Evolutionary conservation across 2,888 invertebrate species (phyloP), one percentile per base, ranked within the genome.

Genomic region (Megamerina dolium): DNA sequence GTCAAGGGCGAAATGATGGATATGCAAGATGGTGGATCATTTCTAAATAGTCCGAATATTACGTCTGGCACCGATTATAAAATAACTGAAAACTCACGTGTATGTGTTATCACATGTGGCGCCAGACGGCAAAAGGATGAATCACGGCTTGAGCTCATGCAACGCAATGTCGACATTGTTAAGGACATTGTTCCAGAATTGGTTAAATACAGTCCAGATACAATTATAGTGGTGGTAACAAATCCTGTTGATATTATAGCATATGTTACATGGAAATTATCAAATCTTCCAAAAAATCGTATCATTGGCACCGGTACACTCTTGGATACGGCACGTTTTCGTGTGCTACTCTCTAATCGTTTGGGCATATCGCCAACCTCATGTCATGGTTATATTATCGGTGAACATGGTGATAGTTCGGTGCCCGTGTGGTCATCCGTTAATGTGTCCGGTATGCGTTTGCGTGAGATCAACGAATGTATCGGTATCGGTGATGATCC

Each of bases 381-480:
- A 51, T 86, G 87, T 61, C 92, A 94, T 64, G 93, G 89, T 0
- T 94, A 88, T 80, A 87, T 94, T 59, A 90, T 94, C 61, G 94
- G 94, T 21, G 94, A 94, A 64, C 94, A 94, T 60, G 94, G 94
- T 1, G 94, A 94, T 60, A 83, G 85, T 43, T 87, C 87, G 54
- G 89, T 93, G 49, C 86, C 92, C 8, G 87, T 94, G 1, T 94
- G 93, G 93, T 92, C 92, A 2, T 89, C 90, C 9, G 91, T 92
- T 18, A 93, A 92, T 70, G 81, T 94, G 32, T 92, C 90, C 6
- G 94, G 93, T 6, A 90, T 92, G 0, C 79, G 85, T 4, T 75
- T 93, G 43, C 78, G 80, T 52, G 89, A 90, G 55, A 63, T 93
- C 23, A 83, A 88, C 65, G 82, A 85, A 16, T 72, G 76, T 32